Evolutionary conservation across 2,113 vertebrate species (phyloP).

Genomic region (Elachura formosa): DNA sequence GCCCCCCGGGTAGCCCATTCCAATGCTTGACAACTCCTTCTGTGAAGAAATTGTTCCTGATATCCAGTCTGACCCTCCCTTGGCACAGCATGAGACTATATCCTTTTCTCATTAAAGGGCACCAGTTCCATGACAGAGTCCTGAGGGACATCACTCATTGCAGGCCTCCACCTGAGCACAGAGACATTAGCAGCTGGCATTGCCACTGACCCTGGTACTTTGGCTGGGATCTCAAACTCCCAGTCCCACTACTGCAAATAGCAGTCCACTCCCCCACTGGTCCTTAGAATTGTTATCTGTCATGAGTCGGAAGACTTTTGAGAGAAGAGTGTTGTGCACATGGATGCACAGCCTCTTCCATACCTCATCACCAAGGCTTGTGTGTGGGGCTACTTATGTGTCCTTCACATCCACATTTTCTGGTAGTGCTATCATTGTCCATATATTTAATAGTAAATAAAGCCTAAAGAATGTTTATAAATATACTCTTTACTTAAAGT

Average conservation of each 20-base stretch:
- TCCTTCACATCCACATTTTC: background rate
- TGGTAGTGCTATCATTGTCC: background rate
- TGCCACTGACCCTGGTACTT: background rate
- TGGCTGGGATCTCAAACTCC: rapidly evolving
- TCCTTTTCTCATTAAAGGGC: background rate
- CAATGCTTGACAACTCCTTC: background rate
- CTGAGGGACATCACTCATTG: background rate
- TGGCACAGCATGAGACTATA: background rate
- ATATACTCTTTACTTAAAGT: background rate
- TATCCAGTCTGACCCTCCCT: background rate
- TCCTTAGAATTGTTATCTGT: background rate
- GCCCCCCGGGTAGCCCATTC: background rate
- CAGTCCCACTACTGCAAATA: background rate
- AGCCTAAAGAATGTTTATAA: background rate
- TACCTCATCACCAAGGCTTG: background rate
- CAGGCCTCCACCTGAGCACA: background rate
- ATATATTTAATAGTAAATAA: background rate
- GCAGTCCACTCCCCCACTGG: background rate
- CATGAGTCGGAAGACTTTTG: background rate
- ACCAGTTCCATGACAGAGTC: background rate
- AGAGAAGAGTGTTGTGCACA: background rate
- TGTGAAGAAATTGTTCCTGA: background rate
- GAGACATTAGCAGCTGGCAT: background rate
- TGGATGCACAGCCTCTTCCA: background rate
- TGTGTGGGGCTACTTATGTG: rapidly evolving